phyloP scores from a whole-genome alignment of 2,113 vertebrate species.

The Anhinga anhinga region DNA sequence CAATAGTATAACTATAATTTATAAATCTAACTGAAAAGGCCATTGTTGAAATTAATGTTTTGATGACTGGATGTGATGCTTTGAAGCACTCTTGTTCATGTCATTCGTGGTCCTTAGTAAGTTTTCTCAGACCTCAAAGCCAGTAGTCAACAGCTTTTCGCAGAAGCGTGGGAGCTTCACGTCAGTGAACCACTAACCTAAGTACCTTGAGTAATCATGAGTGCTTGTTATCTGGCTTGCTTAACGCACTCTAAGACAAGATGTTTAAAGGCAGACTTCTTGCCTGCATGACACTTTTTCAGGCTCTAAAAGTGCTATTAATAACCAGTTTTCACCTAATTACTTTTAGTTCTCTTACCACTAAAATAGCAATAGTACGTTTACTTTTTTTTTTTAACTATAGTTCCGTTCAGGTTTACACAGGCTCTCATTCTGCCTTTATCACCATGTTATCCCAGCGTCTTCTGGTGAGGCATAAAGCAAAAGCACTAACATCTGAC shows the following conservation, averaged over 20 bases:
- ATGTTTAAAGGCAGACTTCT: background rate
- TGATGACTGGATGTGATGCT: background rate
- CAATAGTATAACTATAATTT: background rate
- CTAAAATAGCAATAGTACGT: background rate
- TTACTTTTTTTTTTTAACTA: background rate
- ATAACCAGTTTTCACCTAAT: background rate
- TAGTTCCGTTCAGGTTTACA: background rate
- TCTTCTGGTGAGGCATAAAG: background rate
- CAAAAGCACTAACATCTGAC: background rate
- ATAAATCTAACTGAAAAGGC: background rate
- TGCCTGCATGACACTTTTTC: background rate
- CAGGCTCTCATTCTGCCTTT: background rate
- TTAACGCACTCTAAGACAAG: background rate
- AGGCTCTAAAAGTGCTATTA: background rate
- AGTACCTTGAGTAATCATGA: constrained; percentile 4
- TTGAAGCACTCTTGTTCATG: background rate
- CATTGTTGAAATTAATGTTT: background rate
- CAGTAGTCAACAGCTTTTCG: background rate
- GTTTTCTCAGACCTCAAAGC: background rate
- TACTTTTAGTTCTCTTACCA: background rate
- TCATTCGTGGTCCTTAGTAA: background rate
- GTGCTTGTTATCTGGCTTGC: background rate
- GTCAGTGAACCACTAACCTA: background rate
- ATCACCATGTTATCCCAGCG: background rate
- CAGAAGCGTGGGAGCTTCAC: background rate